Conservation (phyloP, 92 coral and sea anemone genomes). For the Zoanthus solanderi region DNA sequence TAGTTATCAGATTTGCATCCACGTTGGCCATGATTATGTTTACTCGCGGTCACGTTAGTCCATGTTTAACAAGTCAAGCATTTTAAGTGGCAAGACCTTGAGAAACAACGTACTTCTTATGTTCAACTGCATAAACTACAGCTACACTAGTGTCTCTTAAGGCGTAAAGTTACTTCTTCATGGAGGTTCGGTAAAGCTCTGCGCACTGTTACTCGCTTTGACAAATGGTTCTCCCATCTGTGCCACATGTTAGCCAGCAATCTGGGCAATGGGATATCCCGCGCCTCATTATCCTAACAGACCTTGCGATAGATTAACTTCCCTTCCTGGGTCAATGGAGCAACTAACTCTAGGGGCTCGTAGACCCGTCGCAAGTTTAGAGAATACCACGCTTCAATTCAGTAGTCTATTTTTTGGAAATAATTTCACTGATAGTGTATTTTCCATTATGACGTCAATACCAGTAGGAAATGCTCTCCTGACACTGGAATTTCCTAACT, state of each 20-base stretch:
- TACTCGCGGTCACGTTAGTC: background rate
- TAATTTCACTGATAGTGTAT: background rate
- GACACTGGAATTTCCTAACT: background rate
- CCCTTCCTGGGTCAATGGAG: constrained; percentile 38
- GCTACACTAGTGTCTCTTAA: background rate
- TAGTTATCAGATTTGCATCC: background rate
- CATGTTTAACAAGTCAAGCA: background rate
- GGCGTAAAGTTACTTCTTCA: background rate
- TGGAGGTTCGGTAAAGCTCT: background rate
- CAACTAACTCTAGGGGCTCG: constrained; percentile 23
- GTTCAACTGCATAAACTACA: background rate
- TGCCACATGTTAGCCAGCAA: background rate
- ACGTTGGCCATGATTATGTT: background rate
- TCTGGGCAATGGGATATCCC: constrained; percentile 20
- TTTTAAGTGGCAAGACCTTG: background rate
- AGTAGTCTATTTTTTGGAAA: background rate
- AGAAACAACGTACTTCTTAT: background rate
- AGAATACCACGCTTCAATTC: constrained; percentile 23
- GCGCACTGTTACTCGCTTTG: background rate
- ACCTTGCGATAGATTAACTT: constrained; percentile 29
- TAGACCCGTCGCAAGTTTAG: constrained; percentile 3
- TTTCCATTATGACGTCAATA: background rate
- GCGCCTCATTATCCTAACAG: constrained; percentile 16
- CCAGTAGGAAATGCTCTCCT: background rate
- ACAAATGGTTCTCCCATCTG: background rate